These are phyloP conservation scores for Semibalanus balanoides DNA, from an alignment of 1,140 invertebrate species.

Conservation along the genomic window DNA sequence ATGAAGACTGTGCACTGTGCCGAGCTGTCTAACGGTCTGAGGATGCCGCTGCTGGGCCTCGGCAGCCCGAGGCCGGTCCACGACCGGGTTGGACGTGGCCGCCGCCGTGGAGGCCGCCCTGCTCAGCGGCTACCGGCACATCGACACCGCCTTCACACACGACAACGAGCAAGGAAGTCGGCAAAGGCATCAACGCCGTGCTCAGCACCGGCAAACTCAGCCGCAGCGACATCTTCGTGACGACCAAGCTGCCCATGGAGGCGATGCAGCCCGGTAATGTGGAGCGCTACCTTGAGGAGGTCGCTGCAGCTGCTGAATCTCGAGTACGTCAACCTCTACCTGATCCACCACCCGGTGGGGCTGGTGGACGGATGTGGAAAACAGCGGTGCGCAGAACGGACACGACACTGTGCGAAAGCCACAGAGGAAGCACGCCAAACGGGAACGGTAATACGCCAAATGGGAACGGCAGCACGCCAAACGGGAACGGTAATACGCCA, in stretches of 20 bases:
- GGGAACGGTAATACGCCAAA: too few species aligned
- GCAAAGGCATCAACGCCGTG: conserved; percentile 28
- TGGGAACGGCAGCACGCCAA: too few species aligned
- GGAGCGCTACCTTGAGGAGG: conserved; percentile 48
- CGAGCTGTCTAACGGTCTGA: conserved; percentile 26
- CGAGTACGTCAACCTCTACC: conserved; percentile 68
- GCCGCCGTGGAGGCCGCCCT: conserved; percentile 46
- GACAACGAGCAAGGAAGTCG: conserved; percentile 31
- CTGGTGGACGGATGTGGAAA: conserved; percentile 12
- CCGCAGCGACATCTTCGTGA: conserved; percentile 41
- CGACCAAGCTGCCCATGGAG: conserved; percentile 26
- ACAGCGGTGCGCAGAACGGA: too few species aligned
- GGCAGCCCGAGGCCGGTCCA: conserved; percentile 37
- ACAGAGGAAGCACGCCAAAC: too few species aligned
- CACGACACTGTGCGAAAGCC: too few species aligned
- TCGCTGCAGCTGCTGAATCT: conserved; percentile 57
- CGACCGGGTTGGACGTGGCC: conserved; percentile 6
- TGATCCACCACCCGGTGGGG: conserved; percentile 54
- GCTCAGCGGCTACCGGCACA: conserved; percentile 50
- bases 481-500: too few species aligned
- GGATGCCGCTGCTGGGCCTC: conserved; percentile 58
- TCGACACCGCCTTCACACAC: conserved; percentile 51
- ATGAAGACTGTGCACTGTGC: neutral
- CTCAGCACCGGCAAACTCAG: conserved; percentile 32
- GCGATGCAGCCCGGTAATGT: conserved; percentile 44